Evolutionary conservation across 2,113 vertebrate species (phyloP), one percentile per base, ranked within the genome.

Genomic region (Fregetta grallaria): DNA sequence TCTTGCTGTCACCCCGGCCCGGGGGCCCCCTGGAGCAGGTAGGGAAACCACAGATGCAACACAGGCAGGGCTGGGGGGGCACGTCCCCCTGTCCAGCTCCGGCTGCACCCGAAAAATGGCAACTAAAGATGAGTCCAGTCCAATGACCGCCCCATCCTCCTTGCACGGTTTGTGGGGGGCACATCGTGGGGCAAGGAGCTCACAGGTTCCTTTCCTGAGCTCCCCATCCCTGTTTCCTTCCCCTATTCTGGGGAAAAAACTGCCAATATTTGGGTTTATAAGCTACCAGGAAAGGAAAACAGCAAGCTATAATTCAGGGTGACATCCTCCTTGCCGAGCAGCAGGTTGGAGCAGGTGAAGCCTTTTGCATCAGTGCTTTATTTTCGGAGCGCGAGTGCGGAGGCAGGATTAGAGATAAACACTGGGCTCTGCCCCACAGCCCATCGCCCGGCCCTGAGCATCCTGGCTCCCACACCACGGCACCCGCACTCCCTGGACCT

Each of bases 361-460:
- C 11, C 9, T 74, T 92, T 74, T 25, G 11, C 55, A 29, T 7
- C 4, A 0, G 19, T 26, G 55, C 27, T 88, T 80, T 63, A 15
- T 70, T 62, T 58, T 11, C 45, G 59, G 49, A 70, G 21, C 0
- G 1, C 2, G 2, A 0, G 2, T 3, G 10, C 0, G 5, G 53
- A 15, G 30, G 14, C 36, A 52, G 79, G n/a, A 25, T 34, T 5
- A 6, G 49, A 16, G 30, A 12, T 5, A 7, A 62, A 55, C 14
- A 7, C 19, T 2, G 0, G 40, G 62, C 27, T 59, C 22, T 65
- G 78, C 30, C 52, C 83, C 14, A 1, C 70, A 73, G 78, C 65
- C 59, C 58, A 3, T 50, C 17, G 1, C 67, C 81, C 70, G 20
- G 58, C 47, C 63, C 52, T 1, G 2, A 13, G 59, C 38, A 16